A percentile compares a stretch with the other conserved stretches of the same genome.
These are phyloP conservation scores for Drosophila tanythrix DNA, from an alignment of 2,888 invertebrate species.

Conservation along the genomic window DNA sequence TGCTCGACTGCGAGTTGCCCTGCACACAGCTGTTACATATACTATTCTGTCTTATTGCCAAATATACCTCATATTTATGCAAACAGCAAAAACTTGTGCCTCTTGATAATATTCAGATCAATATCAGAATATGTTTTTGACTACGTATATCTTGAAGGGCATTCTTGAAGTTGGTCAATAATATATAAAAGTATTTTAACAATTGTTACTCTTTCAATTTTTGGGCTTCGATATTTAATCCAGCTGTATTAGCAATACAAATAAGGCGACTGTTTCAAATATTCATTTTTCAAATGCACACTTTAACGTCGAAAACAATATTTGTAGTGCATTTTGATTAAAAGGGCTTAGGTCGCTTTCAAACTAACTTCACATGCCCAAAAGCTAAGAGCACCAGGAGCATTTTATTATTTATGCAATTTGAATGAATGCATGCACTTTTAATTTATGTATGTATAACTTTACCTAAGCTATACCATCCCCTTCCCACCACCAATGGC, in stretches of 20 bases:
- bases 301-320: not conserved
- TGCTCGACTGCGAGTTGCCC: not conserved
- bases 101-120: not conserved
- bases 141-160: not conserved
- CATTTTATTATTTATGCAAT: conserved; percentile 40
- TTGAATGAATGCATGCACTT: conserved; percentile 35
- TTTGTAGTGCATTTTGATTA: not conserved
- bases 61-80: too few relatives aligned
- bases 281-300: not conserved
- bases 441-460: conserved; percentile 30
- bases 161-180: not conserved
- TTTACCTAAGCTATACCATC: not conserved
- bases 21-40: not conserved
- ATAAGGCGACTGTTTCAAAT: not conserved
- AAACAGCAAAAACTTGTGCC: not conserved
- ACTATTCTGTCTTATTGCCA: not conserved
- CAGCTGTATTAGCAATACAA: not conserved
- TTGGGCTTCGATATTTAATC: not conserved
- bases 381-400: not conserved
- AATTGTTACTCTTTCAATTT: too few relatives aligned
- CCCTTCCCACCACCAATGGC: too few relatives aligned
- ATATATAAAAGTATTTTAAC: too few relatives aligned
- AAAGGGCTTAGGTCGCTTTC: conserved; percentile 1
- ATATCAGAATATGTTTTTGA: not conserved
- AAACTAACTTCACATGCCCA: conserved; percentile 1